Base-by-base conservation (phyloP, 2,113 vertebrate genomes). In the Pseudonaja textilis region DNA sequence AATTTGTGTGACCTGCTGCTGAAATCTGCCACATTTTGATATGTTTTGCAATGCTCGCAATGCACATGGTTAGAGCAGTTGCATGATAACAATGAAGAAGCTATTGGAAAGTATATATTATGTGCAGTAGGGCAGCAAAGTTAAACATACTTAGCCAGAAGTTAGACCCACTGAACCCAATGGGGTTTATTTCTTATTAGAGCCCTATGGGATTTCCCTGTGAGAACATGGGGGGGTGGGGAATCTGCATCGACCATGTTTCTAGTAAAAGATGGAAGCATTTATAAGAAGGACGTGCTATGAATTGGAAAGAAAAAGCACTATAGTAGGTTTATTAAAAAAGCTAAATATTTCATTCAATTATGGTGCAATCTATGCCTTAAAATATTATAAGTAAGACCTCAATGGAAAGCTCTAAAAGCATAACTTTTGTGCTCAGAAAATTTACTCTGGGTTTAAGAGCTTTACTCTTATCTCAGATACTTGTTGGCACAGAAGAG, bases 341-440 rank as follows among this genome's bases (percentile, higher is more conserved):
- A 95, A 93, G 18, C 16, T 12, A 52, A 92, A 87, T 94, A 39
- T 61, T 92, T 94, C 0, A 26, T 88, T 95, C 89, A 94, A 34
- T 92, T 95, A 91, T 93, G 23, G 61, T 90, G 86, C 91, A 94
- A 91, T 90, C 90, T 96, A 23, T 50, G 92, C 89, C 95, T 96
- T 90, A 92, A 95, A 94, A 94, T 54, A 26, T 93, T 26, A 56
- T 94, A 96, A 96, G 90, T 56, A 93, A 2, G 81, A 16, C 29
- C 59, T 54, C 29, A 91, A 47, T 93, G 86, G 52, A 96, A 96
- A 94, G 94, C 93, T 93, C 93, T 88, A 92, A 93, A 92, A 93
- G 57, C 54, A 88, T 50, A 81, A 42, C 10, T 20, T 90, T 91
- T 87, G 59, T 91, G 87, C 39, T 55, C 74, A 93, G 93, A 94